phyloP scores from a whole-genome alignment of 2,797 vertebrate genomes.

The Pangasius larnaudii region DNA sequence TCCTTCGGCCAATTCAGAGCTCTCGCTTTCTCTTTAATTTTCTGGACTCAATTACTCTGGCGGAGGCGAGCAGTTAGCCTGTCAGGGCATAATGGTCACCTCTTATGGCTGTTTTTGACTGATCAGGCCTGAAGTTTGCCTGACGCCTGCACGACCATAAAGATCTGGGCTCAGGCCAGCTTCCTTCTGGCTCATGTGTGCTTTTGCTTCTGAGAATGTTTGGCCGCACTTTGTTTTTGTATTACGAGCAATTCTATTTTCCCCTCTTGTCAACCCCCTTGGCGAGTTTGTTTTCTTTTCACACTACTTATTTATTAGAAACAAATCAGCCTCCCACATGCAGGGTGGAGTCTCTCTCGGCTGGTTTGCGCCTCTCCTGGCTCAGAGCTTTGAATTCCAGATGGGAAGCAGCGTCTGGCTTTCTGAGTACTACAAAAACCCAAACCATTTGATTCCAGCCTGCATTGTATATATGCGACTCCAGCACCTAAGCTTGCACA shows the following conservation, averaged over 20 bases:
- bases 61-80: slow-evolving; percentile 71
- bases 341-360: background rate
- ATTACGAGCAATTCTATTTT: slow-evolving; percentile 64
- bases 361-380: slow-evolving; percentile 7
- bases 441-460: slow-evolving; percentile 31
- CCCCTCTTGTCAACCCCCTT: background rate
- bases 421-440: slow-evolving; percentile 29
- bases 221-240: slow-evolving; percentile 57
- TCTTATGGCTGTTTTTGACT: slow-evolving; percentile 40
- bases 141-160: slow-evolving; percentile 38
- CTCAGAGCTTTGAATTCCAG: slow-evolving; percentile 28
- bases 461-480: slow-evolving; percentile 1
- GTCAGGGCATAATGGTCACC: slow-evolving; percentile 37
- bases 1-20: slow-evolving; percentile 70
- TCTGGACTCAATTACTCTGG: slow-evolving; percentile 72
- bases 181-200: slow-evolving; percentile 14
- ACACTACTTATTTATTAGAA: slow-evolving; percentile 65
- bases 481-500: slow-evolving; percentile 5
- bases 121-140: slow-evolving; percentile 38
- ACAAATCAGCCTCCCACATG: slow-evolving; percentile 61
- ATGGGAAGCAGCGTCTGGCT: slow-evolving; percentile 22
- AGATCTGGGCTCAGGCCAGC: slow-evolving; percentile 39
- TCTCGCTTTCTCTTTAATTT: slow-evolving; percentile 74
- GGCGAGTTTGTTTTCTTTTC: slow-evolving; percentile 70
- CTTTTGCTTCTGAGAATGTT: slow-evolving; percentile 32